A percentile compares a stretch with the other conserved stretches of the same genome.
phyloP scores from a whole-genome alignment of 2,113 vertebrate species.

The Anser cygnoides region DNA sequence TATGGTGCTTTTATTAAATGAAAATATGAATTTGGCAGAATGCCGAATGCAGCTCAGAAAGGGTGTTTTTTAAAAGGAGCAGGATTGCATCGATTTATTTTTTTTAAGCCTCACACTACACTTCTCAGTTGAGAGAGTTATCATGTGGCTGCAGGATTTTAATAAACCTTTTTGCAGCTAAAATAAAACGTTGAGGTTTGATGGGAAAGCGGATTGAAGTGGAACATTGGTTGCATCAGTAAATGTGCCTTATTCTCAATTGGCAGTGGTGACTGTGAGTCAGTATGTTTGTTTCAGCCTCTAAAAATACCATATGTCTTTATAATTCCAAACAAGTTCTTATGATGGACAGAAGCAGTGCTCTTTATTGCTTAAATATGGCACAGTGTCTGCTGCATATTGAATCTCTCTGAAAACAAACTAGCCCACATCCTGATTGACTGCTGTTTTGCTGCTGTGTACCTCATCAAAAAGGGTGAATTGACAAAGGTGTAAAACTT shows the following conservation, averaged over 20 bases:
- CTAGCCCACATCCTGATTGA: neutral
- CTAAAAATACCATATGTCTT: constrained; percentile 69
- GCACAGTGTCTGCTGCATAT: neutral
- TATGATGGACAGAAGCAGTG: constrained; percentile 35
- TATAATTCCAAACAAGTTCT: constrained; percentile 56
- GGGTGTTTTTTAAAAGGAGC: neutral
- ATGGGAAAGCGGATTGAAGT: constrained; percentile 52
- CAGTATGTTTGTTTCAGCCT: constrained; percentile 70
- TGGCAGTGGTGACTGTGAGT: constrained; percentile 64
- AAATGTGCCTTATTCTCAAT: constrained; percentile 62
- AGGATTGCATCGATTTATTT: neutral
- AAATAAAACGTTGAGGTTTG: constrained; percentile 56
- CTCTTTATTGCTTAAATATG: constrained; percentile 5
- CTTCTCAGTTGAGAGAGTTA: constrained; percentile 3
- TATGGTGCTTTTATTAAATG: neutral
- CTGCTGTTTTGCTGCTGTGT: neutral
- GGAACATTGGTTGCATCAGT: constrained; percentile 68
- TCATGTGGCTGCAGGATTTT: constrained; percentile 13
- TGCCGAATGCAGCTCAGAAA: neutral
- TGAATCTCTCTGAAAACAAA: constrained; percentile 11
- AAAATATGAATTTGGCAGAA: neutral
- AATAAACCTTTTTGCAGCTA: constrained; percentile 62
- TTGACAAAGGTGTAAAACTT: neutral
- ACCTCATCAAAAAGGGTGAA: neutral
- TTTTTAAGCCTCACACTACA: neutral